phyloP scores from a whole-genome alignment of 2,797 vertebrate genomes.

The Aplochiton taeniatus region DNA sequence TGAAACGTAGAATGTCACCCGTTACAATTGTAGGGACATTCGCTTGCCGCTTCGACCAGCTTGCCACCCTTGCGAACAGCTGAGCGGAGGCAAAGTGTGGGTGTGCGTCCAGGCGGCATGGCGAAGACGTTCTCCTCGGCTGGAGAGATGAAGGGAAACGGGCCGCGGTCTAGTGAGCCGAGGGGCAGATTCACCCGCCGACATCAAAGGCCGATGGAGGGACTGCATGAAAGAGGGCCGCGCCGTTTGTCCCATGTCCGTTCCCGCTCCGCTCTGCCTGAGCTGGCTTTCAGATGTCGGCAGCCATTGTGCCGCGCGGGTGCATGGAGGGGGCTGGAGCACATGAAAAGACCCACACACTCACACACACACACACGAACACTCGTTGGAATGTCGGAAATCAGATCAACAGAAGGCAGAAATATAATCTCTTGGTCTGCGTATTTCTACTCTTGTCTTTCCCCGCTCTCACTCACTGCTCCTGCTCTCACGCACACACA shows the following conservation, averaged over 20 bases:
- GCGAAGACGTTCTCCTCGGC: not conserved
- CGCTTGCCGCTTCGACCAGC: too few species aligned
- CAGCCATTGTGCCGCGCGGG: constrained; percentile 63
- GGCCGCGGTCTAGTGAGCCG: constrained; percentile 36
- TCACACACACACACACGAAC: constrained; percentile 28
- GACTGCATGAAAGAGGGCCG: constrained; percentile 72
- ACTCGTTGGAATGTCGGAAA: constrained; percentile 11
- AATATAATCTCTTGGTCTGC: constrained; percentile 6
- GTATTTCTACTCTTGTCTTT: not conserved
- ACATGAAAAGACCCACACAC: constrained; percentile 33
- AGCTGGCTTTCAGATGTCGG: constrained; percentile 67
- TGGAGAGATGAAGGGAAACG: constrained; percentile 21
- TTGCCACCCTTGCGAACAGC: too few species aligned
- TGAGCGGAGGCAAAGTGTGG: too few species aligned
- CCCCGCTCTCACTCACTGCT: not conserved
- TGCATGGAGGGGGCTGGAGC: constrained; percentile 59
- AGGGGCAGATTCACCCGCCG: constrained; percentile 74
- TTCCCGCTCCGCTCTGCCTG: constrained; percentile 65
- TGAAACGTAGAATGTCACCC: too few species aligned
- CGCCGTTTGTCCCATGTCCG: constrained; percentile 65
- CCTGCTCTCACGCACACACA: not conserved
- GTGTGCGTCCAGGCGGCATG: too few species aligned
- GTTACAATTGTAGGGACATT: too few species aligned
- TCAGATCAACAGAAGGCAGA: constrained; percentile 14
- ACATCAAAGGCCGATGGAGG: constrained; percentile 72